Evolutionary conservation across 2,888 invertebrate genomes (phyloP).

Genomic region (Selenia dentaria): DNA sequence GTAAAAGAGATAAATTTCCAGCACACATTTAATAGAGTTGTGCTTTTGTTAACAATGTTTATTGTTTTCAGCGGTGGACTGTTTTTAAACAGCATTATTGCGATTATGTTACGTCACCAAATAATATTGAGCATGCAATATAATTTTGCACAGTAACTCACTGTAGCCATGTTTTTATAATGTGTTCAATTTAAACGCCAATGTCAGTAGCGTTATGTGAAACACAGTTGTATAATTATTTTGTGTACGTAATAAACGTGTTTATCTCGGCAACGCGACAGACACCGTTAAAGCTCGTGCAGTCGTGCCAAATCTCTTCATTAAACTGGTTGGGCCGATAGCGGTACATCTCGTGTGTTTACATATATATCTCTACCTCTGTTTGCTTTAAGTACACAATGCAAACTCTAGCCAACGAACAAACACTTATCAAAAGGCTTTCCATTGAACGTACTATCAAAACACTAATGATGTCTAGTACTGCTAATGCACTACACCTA

Average conservation of each 20-base stretch:
- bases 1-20: too few relatives aligned
- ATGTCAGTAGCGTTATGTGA: conserved; percentile 22
- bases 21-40: too few relatives aligned
- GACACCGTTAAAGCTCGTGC: conserved; percentile 70
- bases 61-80: too few relatives aligned
- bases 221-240: conserved; percentile 31
- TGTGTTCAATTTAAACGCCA: conserved; percentile 4
- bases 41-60: too few relatives aligned
- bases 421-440: conserved; percentile 33
- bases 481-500: conserved; percentile 9
- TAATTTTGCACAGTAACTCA: neutral
- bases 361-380: conserved; percentile 49
- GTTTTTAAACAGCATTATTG: too few relatives aligned
- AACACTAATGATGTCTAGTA: conserved; percentile 5
- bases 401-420: conserved; percentile 53
- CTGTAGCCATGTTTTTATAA: neutral
- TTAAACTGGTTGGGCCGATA: conserved; percentile 71
- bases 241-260: conserved; percentile 39
- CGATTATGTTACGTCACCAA: neutral
- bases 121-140: neutral
- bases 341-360: conserved; percentile 63
- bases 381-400: conserved; percentile 42
- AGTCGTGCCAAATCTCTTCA: conserved; percentile 82
- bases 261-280: conserved; percentile 54
- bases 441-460: conserved; percentile 19